Percentiles rank a stretch among this genome's conserved stretches.
Evolutionary conservation across 2,797 vertebrate genomes (phyloP).

Genomic region (Melanotaenia boesemani): DNA sequence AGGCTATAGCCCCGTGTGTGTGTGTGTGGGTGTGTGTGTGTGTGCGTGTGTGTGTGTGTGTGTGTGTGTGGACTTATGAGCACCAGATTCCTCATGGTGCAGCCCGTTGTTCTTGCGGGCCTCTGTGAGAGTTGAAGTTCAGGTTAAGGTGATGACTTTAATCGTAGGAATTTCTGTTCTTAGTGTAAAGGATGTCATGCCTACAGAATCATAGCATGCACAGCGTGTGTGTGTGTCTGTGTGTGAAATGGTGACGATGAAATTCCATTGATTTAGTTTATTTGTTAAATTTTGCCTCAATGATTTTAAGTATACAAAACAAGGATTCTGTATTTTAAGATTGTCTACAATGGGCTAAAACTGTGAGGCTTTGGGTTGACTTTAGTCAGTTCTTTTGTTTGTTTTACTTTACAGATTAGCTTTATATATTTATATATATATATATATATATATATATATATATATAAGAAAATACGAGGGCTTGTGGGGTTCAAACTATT

Average conservation of each 20-base stretch:
- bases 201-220: background rate
- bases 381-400: no score
- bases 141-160: background rate
- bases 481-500: no score
- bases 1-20: slow-evolving; percentile 45
- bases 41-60: slow-evolving; percentile 11
- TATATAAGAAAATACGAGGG: no score
- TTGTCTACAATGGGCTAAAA: no score
- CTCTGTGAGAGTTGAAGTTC: background rate
- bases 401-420: no score
- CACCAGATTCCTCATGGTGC: background rate
- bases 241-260: background rate
- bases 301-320: no score
- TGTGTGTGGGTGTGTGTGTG: slow-evolving; percentile 17
- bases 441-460: no score
- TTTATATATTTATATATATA: no score
- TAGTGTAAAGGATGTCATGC: slow-evolving; percentile 11
- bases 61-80: slow-evolving; percentile 11
- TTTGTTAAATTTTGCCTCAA: no score
- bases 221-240: background rate
- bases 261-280: no score
- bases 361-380: no score
- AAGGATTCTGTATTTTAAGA: no score
- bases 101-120: background rate
- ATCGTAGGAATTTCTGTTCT: slow-evolving; percentile 1